Evolutionary conservation across 2,888 invertebrate species (phyloP).

Genomic region (Pseudococcus viburni): DNA sequence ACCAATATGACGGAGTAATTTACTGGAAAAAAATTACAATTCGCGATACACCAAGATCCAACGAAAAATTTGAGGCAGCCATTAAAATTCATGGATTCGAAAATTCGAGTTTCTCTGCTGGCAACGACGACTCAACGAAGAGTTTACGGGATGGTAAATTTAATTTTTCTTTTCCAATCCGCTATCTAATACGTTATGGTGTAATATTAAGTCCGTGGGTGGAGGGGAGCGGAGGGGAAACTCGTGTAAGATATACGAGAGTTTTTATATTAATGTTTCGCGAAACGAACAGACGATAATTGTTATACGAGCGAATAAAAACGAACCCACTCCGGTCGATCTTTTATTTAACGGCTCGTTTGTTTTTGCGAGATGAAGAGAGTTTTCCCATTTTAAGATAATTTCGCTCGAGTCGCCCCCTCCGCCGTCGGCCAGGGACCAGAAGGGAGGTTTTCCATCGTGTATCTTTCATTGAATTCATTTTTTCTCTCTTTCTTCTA

Average conservation of each 20-base stretch:
- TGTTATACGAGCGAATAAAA: slow-evolving; percentile 46
- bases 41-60: neutral
- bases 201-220: neutral
- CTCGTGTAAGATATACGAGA: slow-evolving; percentile 14
- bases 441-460: slow-evolving; percentile 7
- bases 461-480: slow-evolving; percentile 25
- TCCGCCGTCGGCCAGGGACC: neutral
- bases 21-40: neutral
- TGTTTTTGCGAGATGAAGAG: slow-evolving; percentile 45
- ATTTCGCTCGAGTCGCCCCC: slow-evolving; percentile 21
- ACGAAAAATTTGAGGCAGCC: neutral
- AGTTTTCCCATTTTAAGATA: slow-evolving; percentile 59
- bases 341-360: slow-evolving; percentile 61
- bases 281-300: slow-evolving; percentile 38
- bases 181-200: slow-evolving; percentile 7
- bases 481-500: slow-evolving; percentile 4
- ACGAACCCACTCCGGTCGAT: slow-evolving; percentile 8
- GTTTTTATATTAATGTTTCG: slow-evolving; percentile 7
- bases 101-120: neutral
- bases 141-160: neutral
- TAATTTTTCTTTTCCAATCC: slow-evolving; percentile 14
- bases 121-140: neutral
- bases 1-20: neutral
- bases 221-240: neutral
- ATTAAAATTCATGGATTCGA: slow-evolving; percentile 14